A percentile compares a stretch with the other conserved stretches of the same genome.
These are phyloP conservation scores for Leptinotarsa defecta DNA, from an alignment of 1,140 invertebrate genomes.

Conservation along the genomic window DNA sequence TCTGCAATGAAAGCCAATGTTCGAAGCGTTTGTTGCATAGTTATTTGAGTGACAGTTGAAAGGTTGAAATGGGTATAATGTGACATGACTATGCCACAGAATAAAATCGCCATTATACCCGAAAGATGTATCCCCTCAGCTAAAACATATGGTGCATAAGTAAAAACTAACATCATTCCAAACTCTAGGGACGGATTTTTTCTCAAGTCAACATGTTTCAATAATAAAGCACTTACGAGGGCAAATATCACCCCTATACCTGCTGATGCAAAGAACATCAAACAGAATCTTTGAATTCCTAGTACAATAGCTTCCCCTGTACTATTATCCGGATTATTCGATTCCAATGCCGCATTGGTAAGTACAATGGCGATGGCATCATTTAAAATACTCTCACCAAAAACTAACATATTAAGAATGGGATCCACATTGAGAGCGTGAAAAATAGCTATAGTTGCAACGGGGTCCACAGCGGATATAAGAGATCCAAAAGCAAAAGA, in stretches of 20 bases:
- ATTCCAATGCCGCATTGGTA: constrained; percentile 85
- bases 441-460: constrained; percentile 97
- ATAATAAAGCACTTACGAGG: constrained; percentile 87
- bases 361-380: constrained; percentile 98
- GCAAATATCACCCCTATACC: constrained; percentile 96
- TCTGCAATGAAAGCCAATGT: constrained; percentile 97
- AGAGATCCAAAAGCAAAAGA: constrained; percentile 98
- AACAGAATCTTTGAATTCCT: constrained; percentile 88
- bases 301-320: constrained; percentile 85
- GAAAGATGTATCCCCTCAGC: constrained; percentile 96
- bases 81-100: constrained; percentile 99
- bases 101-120: constrained; percentile 98
- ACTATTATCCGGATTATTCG: constrained; percentile 73
- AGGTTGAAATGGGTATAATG: constrained; percentile 99
- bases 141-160: constrained; percentile 96
- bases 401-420: constrained; percentile 97
- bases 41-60: constrained; percentile 97
- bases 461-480: constrained; percentile 98
- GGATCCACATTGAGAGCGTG: constrained; percentile 95
- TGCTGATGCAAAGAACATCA: constrained; percentile 98
- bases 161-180: constrained; percentile 97
- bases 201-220: constrained; percentile 95
- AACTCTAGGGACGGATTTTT: constrained; percentile 98
- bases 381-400: constrained; percentile 97
- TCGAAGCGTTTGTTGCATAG: constrained; percentile 98